Evolutionary conservation across 1,140 invertebrate genomes (phyloP).

Genomic region (Caligus rogercresseyi): DNA sequence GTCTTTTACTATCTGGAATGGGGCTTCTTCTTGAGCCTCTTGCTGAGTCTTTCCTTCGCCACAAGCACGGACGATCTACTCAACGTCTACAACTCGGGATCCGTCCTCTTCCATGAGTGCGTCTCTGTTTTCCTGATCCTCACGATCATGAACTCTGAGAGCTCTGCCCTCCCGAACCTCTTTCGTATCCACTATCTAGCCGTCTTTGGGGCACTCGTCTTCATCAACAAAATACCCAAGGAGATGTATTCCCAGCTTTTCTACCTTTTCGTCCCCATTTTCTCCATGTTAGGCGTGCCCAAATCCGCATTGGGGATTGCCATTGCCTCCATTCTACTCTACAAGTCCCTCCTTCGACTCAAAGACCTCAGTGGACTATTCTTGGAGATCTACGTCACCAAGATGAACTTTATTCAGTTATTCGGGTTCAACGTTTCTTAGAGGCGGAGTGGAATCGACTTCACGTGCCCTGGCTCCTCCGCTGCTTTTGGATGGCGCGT

Average conservation of each 20-base stretch:
- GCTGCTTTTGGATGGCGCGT: slow-evolving; percentile 73
- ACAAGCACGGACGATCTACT: background rate
- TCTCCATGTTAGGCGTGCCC: background rate
- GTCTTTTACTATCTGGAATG: too few species aligned
- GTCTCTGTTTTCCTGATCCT: too few species aligned
- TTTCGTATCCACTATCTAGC: too few species aligned
- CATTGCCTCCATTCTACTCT: background rate
- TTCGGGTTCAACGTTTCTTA: slow-evolving; percentile 63
- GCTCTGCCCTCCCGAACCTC: too few species aligned
- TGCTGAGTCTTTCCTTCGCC: background rate
- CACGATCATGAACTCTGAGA: too few species aligned
- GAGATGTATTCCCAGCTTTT: too few species aligned
- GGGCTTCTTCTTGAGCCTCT: background rate
- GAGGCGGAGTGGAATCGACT: slow-evolving; percentile 70
- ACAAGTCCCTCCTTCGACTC: background rate
- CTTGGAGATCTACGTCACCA: background rate
- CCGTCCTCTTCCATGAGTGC: background rate
- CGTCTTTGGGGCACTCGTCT: background rate
- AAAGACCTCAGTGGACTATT: background rate
- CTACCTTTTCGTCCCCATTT: too few species aligned
- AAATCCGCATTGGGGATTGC: background rate
- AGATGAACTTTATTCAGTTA: slow-evolving; percentile 42
- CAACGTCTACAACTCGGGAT: background rate
- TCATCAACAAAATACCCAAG: background rate
- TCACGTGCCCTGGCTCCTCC: slow-evolving; percentile 64